Evolutionary conservation across 2,888 invertebrate genomes (phyloP).

Genomic region (Diplolepis rosae): DNA sequence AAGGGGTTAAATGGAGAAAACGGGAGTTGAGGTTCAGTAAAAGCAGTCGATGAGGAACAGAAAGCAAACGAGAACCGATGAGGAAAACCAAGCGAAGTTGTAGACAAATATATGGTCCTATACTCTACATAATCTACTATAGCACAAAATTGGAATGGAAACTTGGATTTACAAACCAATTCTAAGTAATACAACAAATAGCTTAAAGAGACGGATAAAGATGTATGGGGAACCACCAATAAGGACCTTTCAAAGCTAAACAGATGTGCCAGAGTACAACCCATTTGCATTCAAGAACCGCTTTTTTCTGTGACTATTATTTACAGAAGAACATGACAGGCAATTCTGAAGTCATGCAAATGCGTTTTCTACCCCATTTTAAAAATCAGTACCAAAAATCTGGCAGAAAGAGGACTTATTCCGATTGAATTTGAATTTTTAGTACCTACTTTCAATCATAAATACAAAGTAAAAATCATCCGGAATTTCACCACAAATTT

Average conservation of each 20-base stretch:
- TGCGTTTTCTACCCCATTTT: constrained; percentile 6
- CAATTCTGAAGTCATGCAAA: constrained; percentile 5
- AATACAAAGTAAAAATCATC: too few relatives aligned
- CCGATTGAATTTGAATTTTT: too few relatives aligned
- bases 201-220: constrained; percentile 17
- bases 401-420: too few relatives aligned
- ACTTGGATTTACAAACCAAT: not conserved
- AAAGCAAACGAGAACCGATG: constrained; percentile 21
- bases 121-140: not conserved
- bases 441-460: too few relatives aligned
- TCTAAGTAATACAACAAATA: constrained; percentile 8
- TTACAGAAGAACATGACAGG: constrained; percentile 1
- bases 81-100: constrained; percentile 11
- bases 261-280: constrained; percentile 14
- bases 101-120: not conserved
- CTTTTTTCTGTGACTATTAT: constrained; percentile 26
- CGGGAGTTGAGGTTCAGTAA: constrained; percentile 22
- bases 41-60: constrained; percentile 21
- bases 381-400: not conserved
- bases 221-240: constrained; percentile 14
- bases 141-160: not conserved
- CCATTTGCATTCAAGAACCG: constrained; percentile 24
- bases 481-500: too few relatives aligned
- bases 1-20: not conserved
- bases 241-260: constrained; percentile 22